Evolutionary conservation across 1,140 invertebrate genomes (phyloP).

Genomic region (Bombus polaris): DNA sequence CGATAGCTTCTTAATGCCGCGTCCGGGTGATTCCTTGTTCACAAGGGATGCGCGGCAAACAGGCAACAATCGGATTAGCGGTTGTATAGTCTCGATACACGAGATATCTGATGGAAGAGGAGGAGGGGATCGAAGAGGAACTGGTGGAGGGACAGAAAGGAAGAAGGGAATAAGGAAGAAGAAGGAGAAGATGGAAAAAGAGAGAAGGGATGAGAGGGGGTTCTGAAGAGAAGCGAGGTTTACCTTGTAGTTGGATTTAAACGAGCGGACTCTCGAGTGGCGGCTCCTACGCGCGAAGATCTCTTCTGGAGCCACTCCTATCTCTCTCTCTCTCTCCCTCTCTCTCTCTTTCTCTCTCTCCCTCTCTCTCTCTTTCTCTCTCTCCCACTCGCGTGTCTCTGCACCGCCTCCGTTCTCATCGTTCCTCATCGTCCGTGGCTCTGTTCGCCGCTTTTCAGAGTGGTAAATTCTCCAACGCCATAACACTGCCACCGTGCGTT

Average conservation of each 20-base stretch:
- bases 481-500: constrained; percentile 69
- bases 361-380: neutral
- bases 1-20: constrained; percentile 24
- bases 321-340: neutral
- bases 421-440: neutral
- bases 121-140: neutral
- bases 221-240: constrained; percentile 29
- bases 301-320: constrained; percentile 34
- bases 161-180: neutral
- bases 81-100: constrained; percentile 15
- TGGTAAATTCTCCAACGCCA: constrained; percentile 69
- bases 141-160: neutral
- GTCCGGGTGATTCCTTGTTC: neutral
- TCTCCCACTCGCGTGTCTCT: neutral
- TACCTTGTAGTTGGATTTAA: constrained; percentile 56
- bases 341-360: neutral
- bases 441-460: constrained; percentile 48
- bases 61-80: constrained; percentile 45
- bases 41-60: constrained; percentile 24
- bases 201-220: neutral
- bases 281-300: constrained; percentile 53
- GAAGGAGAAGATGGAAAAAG: neutral
- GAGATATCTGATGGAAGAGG: neutral
- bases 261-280: constrained; percentile 41
- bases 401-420: neutral